Base-by-base conservation (phyloP, 2,888 invertebrate species). In the Troides helena region DNA sequence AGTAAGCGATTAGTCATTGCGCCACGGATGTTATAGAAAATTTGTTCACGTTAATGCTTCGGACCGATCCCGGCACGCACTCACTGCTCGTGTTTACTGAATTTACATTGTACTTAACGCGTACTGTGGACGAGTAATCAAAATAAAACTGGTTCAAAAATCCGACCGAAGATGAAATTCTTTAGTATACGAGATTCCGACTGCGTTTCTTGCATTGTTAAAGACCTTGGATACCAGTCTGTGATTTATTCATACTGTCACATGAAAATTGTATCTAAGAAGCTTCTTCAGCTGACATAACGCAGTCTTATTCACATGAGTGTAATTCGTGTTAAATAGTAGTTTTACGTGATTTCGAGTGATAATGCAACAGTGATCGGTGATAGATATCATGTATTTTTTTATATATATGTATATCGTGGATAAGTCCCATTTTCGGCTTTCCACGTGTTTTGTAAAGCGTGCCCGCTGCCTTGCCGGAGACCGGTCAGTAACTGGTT, bases 401-500 rank as follows among this genome's bases (percentile, higher is more conserved):
- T 83, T 30, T 30, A 30, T 30, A 30, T 30, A 39, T 39, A 39
- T 39, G 78, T 85, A 85, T 76, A 50, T 14, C 72, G 72, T 81
- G 80, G 79, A 76, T 43, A 79, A 14, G 81, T 83, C 81, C 79
- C 77, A 81, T 80, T 77, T 77, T 80, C 81, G 85, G 85, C 84
- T 87, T 85, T 84, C 82, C 81, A 80, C 78, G 75, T 73, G 69
- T 74, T 78, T 80, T 77, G 76, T 73, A 76, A 80, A 80, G 76
- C 77, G 80, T 76, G 76, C 78, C 79, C 76, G 78, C 81, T 84
- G 88, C 87, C 88, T 89, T 88, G 85, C 82, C 83, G 75, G 80
- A 82, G 81, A 82, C 81, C 83, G 83, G 72, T 71, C 82, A 78
- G 73, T 77, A 75, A 75, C 77, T 77, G 76, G 75, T 62, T 25